phyloP scores from a whole-genome alignment of 2,797 vertebrate species.

The Dendrocincla tyrannina region DNA sequence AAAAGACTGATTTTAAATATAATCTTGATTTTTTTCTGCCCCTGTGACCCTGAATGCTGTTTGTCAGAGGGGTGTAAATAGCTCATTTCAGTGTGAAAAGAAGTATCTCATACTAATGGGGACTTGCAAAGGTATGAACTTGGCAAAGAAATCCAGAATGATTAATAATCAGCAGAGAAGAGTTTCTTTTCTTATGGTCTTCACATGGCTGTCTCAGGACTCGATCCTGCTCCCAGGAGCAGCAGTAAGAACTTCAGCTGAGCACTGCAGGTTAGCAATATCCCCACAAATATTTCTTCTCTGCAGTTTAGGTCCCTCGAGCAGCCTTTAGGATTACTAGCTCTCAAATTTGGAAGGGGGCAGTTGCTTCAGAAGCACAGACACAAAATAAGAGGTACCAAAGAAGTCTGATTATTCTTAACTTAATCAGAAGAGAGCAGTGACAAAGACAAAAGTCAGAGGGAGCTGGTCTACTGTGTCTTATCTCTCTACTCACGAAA shows the following conservation, averaged over 20 bases:
- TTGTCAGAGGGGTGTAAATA: not conserved
- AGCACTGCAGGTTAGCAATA: not conserved
- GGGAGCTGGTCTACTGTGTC: not conserved
- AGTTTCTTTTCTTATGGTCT: not conserved
- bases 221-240: not conserved
- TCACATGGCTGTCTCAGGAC: not conserved
- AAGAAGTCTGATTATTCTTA: not conserved
- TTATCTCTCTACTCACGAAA: not conserved
- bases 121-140: not conserved
- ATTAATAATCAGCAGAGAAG: not conserved
- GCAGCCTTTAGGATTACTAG: not conserved
- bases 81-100: not conserved
- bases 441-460: not conserved
- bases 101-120: not conserved
- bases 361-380: not conserved
- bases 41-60: not conserved
- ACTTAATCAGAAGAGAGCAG: not conserved
- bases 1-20: not conserved
- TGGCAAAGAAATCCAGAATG: not conserved
- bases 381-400: not conserved
- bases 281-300: not conserved
- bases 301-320: not conserved
- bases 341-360: not conserved
- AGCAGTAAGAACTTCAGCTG: not conserved
- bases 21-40: not conserved